Base-by-base conservation (phyloP, 2,797 vertebrate species). In the Thalassophryne amazonica region DNA sequence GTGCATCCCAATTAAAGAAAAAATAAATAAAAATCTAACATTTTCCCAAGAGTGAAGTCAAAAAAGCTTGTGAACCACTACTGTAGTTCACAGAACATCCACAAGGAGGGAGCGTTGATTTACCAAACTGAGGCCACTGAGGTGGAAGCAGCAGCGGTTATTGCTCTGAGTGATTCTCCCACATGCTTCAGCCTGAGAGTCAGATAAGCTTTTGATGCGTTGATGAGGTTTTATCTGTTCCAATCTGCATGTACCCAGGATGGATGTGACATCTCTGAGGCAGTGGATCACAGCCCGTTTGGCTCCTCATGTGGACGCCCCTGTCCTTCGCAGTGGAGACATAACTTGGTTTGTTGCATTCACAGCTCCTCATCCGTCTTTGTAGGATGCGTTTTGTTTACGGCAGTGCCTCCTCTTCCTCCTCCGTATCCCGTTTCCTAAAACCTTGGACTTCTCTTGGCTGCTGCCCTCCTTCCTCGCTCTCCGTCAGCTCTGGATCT, bases 61-160 rank as follows among this genome's bases (percentile, higher is more conserved):
- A n/a, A n/a, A n/a, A n/a, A n/a, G n/a, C n/a, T n/a, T n/a, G n/a
- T n/a, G n/a, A n/a, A n/a, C n/a, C n/a, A n/a, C n/a, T n/a, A n/a
- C 30, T 80, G 76, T 55, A 85, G 69, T 88, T 81, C 76, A 28
- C 47, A 10, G 5, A 32, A 13, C 13, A 2, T 55, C 85, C 88
- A 86, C 73, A 64, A 83, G 86, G 84, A 78, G 88, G 86, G 70
- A 69, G 59, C 88, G 83, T 87, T 85, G 86, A 21, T 77, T 78
- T 67, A 21, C 15, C 28, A 11, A 42, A 18, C 14, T 38, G 35
- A 60, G 33, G 11, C 2, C 46, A 12, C 50, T 19, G 16, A 58
- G 36, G 64, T 33, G 39, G 43, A 36, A 11, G 15, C 47, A 28
- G 63, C 58, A 65, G n/a, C n/a, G 67, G 60, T 85, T 65, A 79